Base-by-base conservation (phyloP, 2,797 vertebrate genomes). In the Sebastes wilsoni region DNA sequence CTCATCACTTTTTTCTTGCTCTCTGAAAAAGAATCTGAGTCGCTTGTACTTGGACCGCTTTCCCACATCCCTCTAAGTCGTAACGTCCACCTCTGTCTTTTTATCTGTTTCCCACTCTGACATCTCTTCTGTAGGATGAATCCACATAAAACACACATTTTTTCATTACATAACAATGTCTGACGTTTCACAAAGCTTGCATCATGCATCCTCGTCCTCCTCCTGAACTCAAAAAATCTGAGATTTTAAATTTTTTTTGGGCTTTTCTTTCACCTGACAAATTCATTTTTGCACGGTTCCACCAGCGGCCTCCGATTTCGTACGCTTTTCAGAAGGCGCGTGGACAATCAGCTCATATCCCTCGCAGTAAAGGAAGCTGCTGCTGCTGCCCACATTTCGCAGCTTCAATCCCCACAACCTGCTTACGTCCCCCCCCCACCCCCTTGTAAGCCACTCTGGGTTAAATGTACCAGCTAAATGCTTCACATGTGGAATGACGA, bases 151-250 rank as follows among this genome's bases (percentile, higher is more conserved):
- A 82, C 79, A 74, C 34, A 58, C 13, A 14, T 38, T 38, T 38
- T 69, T 69, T 75, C 18, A 59, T 66, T 12, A 71, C 22, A 18
- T 2, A 59, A 72, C 54, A 72, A 22, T 4, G 49, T 61, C 20
- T 42, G 49, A 75, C 42, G 49, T 85, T 84, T 81, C 70, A 65
- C 67, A 61, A 67, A 56, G 70, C 46, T 86, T 74, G 56, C 85
- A 61, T 88, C 87, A 82, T 76, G 66, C 76, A 9, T 27, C 67
- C 16, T 14, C 23, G 20, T 59, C 69, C 42, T 42, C 28, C 58
- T 12, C 14, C 38, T n/a, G 4, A 61, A 64, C 62, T 34, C 34
- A 1, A 20, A 11, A 71, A 66, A 34, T 6, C 3, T 4, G 4
- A 42, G 38, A 42, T 42, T 20, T 22, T 5, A n/a, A 6, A 1